Evolutionary conservation across 35 echinoderm and acorn worm species (phyloP).

Genomic region (Apostichopus japonicus): DNA sequence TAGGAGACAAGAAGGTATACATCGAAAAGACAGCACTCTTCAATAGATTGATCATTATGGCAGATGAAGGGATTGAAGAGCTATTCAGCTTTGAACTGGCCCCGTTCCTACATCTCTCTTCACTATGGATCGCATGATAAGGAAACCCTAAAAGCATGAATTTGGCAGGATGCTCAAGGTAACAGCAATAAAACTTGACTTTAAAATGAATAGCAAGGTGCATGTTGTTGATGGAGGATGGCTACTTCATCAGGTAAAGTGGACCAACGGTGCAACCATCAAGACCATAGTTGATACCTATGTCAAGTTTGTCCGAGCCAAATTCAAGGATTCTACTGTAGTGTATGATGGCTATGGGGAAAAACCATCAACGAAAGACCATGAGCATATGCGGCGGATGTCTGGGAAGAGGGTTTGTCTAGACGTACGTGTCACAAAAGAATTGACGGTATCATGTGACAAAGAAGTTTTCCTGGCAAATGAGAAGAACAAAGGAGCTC

Average conservation of each 20-base stretch:
- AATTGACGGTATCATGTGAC: conserved; percentile 71
- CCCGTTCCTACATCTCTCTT: conserved; percentile 60
- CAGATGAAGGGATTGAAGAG: conserved; percentile 56
- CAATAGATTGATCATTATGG: conserved; percentile 62
- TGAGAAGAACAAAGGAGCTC: conserved; percentile 69
- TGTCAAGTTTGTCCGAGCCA: conserved; percentile 62
- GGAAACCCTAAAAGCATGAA: conserved; percentile 67
- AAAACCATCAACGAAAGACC: conserved; percentile 67
- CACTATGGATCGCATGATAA: conserved; percentile 68
- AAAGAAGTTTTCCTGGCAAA: conserved; percentile 73
- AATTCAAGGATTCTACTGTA: conserved; percentile 55
- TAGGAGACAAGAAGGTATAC: conserved; percentile 2
- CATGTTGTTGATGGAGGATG: conserved; percentile 74
- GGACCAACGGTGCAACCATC: conserved; percentile 55
- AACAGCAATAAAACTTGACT: conserved; percentile 20
- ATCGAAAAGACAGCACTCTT: conserved; percentile 53
- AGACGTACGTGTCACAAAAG: conserved; percentile 54
- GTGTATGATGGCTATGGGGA: conserved; percentile 70
- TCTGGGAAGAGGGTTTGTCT: conserved; percentile 65
- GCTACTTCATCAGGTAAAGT: conserved; percentile 76
- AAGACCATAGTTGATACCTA: conserved; percentile 66
- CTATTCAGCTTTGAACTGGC: conserved; percentile 65
- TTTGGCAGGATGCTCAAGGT: conserved; percentile 54
- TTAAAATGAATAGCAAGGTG: conserved; percentile 10
- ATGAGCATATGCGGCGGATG: conserved; percentile 24